Evolutionary conservation across 2,797 vertebrate species (phyloP).

Genomic region (Poliocrania exsul): DNA sequence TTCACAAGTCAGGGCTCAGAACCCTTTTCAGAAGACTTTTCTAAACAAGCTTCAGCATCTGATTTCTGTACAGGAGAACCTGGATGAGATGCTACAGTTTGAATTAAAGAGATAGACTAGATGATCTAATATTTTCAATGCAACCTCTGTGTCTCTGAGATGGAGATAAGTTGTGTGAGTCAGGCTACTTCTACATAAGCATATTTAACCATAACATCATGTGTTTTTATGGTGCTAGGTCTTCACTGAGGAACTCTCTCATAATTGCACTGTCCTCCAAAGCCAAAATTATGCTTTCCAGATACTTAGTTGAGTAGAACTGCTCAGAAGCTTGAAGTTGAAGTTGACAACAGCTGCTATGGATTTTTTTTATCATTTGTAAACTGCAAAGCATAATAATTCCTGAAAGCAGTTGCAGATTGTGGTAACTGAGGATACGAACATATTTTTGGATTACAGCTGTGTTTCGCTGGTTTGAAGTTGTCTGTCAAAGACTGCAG

Average conservation of each 20-base stretch:
- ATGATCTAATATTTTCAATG: conserved; percentile 24
- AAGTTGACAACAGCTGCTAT: not conserved
- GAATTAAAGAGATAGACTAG: not conserved
- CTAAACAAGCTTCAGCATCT: not conserved
- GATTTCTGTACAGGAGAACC: conserved; percentile 10
- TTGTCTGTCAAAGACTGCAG: not conserved
- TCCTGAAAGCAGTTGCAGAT: not conserved
- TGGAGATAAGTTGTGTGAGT: not conserved
- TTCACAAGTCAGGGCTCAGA: not conserved
- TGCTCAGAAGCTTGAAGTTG: not conserved
- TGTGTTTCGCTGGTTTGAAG: not conserved
- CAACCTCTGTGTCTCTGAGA: not conserved
- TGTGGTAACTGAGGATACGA: not conserved
- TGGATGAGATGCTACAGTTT: not conserved
- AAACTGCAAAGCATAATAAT: not conserved
- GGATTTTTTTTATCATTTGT: not conserved
- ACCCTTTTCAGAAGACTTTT: not conserved
- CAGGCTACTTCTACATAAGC: not conserved
- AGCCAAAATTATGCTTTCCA: not conserved
- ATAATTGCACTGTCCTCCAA: not conserved
- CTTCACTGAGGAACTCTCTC: not conserved
- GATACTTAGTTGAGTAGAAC: not conserved
- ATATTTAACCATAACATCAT: accelerated
- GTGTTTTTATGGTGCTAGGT: not conserved
- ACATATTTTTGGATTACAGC: not conserved